Base-by-base conservation (phyloP, 2,797 vertebrate species). In the Intellagama lesueurii region DNA sequence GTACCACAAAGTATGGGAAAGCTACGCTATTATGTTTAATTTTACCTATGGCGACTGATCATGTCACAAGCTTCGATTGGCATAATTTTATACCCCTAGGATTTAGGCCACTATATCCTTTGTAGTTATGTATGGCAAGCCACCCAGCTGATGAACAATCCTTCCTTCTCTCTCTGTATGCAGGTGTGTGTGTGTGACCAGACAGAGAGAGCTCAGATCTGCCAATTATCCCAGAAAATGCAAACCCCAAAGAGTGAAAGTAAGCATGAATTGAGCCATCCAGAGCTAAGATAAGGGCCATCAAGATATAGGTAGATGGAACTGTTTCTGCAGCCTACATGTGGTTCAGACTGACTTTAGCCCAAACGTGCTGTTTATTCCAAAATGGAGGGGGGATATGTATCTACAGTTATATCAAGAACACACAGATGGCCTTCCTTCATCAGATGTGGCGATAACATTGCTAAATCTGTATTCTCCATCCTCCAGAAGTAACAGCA, bases 221-320 rank as follows among this genome's bases (percentile, higher is more conserved):
- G 90, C 89, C 64, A 87, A 94, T 92, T 77, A 85, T 91, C 91
- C 83, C 93, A 44, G 0, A 76, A 93, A 90, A 91, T 89, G 89
- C 90, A 91, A 94, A 90, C 24, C 90, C 56, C 85, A 92, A 24
- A 17, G 35, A 35, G 35, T 69, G 35, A 47, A 69, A 7, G 64
- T 28, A 47, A 40, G 89, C 92, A 93, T 8, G 81, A 91, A 85
- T 85, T 47, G 17, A 22, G 85, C 85, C 16, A 89, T 72, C 84
- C 1, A 85, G 0, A 89, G 93, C 92, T 93, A 95, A 95, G 94
- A 93, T 90, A 87, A 94, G 85, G 92, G 60, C 66, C 40, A 26
- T 83, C 89, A 88, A 81, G 44, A 91, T 69, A 78, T 89, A 92
- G 87, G 90, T 87, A 77, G 85, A 75, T 52, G 28, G 32, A 91